Evolutionary conservation across 1,140 invertebrate genomes (phyloP).

Genomic region (Bombus confusus): DNA sequence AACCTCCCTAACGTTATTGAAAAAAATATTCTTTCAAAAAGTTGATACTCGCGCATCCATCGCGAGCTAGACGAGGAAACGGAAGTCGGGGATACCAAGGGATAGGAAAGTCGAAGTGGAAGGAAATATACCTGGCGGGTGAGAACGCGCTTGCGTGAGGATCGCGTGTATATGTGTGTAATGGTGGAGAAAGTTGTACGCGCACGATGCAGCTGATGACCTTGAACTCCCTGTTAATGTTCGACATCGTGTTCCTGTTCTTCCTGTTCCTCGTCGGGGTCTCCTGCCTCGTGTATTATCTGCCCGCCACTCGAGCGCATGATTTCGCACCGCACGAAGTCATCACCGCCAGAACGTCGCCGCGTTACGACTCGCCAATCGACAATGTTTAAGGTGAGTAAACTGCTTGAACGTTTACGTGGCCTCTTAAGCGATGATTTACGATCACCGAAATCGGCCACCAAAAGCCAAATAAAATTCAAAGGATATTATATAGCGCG

Average conservation of each 20-base stretch:
- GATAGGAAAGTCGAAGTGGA: neutral
- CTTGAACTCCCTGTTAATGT: conserved; percentile 92
- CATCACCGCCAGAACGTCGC: conserved; percentile 75
- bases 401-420: neutral
- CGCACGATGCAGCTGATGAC: conserved; percentile 89
- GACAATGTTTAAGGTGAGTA: conserved; percentile 81
- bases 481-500: too few species aligned
- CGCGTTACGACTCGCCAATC: conserved; percentile 75
- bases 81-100: neutral
- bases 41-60: neutral
- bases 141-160: conserved; percentile 38
- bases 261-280: conserved; percentile 92
- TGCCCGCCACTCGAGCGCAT: conserved; percentile 83
- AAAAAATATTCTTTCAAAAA: neutral
- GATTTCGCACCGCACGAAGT: conserved; percentile 77
- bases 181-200: conserved; percentile 73
- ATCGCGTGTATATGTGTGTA: conserved; percentile 68
- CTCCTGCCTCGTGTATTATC: conserved; percentile 90
- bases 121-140: conserved; percentile 37
- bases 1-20: neutral
- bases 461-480: too few species aligned
- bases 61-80: conserved; percentile 6
- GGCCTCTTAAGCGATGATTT: too few species aligned
- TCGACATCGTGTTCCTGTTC: conserved; percentile 92
- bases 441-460: too few species aligned